A percentile compares a stretch with the other conserved stretches of the same genome.
Conservation (phyloP, 2,797 vertebrate species). For the Anolis apletophallus region DNA sequence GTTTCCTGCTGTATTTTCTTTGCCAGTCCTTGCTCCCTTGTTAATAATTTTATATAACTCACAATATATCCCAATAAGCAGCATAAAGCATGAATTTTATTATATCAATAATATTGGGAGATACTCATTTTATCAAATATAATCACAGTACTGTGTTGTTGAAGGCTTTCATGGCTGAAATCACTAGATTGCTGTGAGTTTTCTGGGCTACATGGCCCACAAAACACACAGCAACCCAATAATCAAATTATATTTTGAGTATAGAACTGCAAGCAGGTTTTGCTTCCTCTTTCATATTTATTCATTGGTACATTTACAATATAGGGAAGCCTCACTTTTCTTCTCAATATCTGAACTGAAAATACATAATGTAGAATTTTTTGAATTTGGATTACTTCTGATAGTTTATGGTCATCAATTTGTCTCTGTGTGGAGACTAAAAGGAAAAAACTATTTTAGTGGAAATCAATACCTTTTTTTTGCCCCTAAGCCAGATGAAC, state of each 20-base stretch:
- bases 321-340: too few relatives aligned
- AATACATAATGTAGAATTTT: too few relatives aligned
- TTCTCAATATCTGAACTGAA: too few relatives aligned
- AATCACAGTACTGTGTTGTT: neutral
- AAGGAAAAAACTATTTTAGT: too few relatives aligned
- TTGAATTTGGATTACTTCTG: neutral
- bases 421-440: too few relatives aligned
- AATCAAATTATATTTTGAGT: neutral
- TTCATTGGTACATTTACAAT: neutral
- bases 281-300: neutral
- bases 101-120: neutral
- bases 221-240: too few relatives aligned
- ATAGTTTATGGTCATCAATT: neutral
- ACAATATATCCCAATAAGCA: neutral
- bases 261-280: neutral
- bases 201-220: too few relatives aligned
- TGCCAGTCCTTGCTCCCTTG: too few relatives aligned
- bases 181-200: too few relatives aligned
- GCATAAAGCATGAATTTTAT: neutral
- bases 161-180: too few relatives aligned
- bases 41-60: neutral
- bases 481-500: too few relatives aligned
- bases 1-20: neutral
- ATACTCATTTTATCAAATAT: neutral
- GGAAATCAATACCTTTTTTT: too few relatives aligned